Percentiles rank a stretch among this genome's conserved stretches.
Evolutionary conservation across 2,888 invertebrate species (phyloP).

Genomic region (Heliconius ismenius): DNA sequence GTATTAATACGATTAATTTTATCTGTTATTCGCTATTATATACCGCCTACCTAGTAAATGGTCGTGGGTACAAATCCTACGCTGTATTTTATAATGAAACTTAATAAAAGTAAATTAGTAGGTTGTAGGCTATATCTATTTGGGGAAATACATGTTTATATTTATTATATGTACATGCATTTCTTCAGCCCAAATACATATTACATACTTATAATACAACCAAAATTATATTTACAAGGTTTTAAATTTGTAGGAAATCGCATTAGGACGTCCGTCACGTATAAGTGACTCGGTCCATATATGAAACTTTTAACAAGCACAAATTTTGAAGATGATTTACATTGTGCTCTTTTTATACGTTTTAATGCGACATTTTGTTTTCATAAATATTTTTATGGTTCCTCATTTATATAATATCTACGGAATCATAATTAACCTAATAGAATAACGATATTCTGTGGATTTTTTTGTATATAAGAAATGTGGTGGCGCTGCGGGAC

Average conservation of each 20-base stretch:
- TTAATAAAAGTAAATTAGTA: not conserved
- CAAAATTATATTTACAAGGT: slow-evolving; percentile 25
- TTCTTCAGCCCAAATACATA: too few relatives aligned
- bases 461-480: not conserved
- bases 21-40: slow-evolving; percentile 4
- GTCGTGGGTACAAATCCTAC: slow-evolving; percentile 8
- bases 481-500: too few relatives aligned
- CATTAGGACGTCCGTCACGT: slow-evolving; percentile 43
- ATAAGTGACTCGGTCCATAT: slow-evolving; percentile 42
- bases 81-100: not conserved
- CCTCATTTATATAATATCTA: not conserved
- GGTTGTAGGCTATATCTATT: not conserved
- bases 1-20: slow-evolving; percentile 23
- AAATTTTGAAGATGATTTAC: slow-evolving; percentile 42
- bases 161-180: not conserved
- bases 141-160: not conserved
- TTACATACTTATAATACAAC: not conserved
- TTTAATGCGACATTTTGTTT: slow-evolving; percentile 32
- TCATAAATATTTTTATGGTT: not conserved
- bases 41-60: not conserved
- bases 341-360: slow-evolving; percentile 26
- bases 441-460: not conserved
- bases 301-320: slow-evolving; percentile 47
- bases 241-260: slow-evolving; percentile 27
- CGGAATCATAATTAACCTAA: not conserved